Base-by-base conservation (phyloP, 53 echinoderm and acorn worm species). In the Luidia sarsii region DNA sequence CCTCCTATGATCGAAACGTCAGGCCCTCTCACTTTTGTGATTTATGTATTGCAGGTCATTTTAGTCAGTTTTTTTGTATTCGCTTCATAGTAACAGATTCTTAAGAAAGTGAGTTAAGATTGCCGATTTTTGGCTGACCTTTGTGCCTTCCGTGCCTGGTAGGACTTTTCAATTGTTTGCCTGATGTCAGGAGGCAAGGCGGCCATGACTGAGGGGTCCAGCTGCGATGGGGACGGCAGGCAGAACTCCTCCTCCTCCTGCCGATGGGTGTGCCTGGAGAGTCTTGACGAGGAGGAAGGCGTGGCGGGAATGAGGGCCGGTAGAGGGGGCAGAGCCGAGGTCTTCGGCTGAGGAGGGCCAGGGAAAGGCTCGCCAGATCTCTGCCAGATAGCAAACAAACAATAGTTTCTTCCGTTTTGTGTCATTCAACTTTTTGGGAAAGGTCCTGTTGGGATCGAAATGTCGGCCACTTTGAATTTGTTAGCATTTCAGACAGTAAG, bases 191-290 rank as follows among this genome's bases (percentile, higher is more conserved):
- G 36, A 30, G 95, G 95, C 20, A 95, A 77, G 16, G 92, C 92
- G 20, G 87, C 74, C 15, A 95, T 74, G 18, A 92, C 89, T 14
- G 92, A 87, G 39, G 85, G 60, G 45, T 95, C 95, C 10, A 95
- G 80, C 92, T 95, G 90, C 38, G 90, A 95, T 21, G 95, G 95
- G 8, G 95, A 92, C 0, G 95, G 95, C 29, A 94, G 41, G 33
- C 64, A 71, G 31, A 80, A 82, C 23, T 80, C 35, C 31, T 87
- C 80, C 48, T n/a, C n/a, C n/a, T n/a, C n/a, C n/a, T n/a, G n/a
- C n/a, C n/a, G n/a, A n/a, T n/a, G n/a, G n/a, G n/a, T n/a, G n/a
- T n/a, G n/a, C n/a, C n/a, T 50, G n/a, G 39, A 14, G 13, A 36
- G 48, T 20, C 60, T 41, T 14, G 77, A 46, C 10, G 33, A 29